Conservation (phyloP, 2,797 vertebrate genomes). For the Threskiornis aethiopicus region DNA sequence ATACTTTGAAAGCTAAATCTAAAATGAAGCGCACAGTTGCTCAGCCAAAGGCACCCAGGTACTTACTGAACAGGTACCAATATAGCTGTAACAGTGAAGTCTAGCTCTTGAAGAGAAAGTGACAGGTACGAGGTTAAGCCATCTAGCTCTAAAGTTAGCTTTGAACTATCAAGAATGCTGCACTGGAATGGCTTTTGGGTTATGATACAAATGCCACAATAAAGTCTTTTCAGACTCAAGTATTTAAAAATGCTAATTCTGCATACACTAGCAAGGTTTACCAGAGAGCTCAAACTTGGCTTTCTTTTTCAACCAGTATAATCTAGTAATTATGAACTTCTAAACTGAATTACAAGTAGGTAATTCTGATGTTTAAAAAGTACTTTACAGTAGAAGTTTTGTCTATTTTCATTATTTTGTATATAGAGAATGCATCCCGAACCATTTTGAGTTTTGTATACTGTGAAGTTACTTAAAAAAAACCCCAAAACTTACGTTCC, state of each 20-base stretch:
- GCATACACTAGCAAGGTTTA: background rate
- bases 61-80: no score
- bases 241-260: background rate
- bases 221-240: background rate
- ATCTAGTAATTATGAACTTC: background rate
- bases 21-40: background rate
- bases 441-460: background rate
- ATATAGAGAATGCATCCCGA: background rate
- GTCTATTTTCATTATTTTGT: background rate
- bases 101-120: background rate
- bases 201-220: background rate
- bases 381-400: background rate
- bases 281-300: background rate
- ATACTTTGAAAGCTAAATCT: background rate
- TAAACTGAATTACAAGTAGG: background rate
- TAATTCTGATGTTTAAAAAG: background rate
- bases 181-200: background rate
- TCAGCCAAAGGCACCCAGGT: background rate
- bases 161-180: background rate
- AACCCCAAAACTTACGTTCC: slow-evolving; percentile 73
- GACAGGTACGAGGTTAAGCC: background rate
- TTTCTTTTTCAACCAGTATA: background rate
- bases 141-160: background rate
- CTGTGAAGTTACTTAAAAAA: background rate
- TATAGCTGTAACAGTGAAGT: background rate